These are phyloP conservation scores for Notolepis coatsorum DNA, from an alignment of 2,797 vertebrate genomes.

Conservation along the genomic window DNA sequence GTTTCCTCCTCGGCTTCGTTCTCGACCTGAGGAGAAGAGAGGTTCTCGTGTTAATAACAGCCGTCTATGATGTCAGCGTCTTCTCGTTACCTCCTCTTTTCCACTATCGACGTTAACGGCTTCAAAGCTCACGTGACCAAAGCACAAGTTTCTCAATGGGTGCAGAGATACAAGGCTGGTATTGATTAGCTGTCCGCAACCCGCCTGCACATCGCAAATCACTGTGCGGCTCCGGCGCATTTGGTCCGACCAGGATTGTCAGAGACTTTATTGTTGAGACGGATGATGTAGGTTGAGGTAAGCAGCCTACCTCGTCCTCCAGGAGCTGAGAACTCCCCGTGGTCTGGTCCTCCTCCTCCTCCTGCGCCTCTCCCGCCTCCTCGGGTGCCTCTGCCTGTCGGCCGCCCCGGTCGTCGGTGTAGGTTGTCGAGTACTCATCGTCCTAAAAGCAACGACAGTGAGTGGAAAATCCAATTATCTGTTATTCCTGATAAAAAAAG, in stretches of 20 bases:
- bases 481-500: conserved; percentile 5
- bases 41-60: conserved; percentile 10
- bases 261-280: neutral
- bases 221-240: neutral
- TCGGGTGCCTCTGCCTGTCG: conserved; percentile 64
- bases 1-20: conserved; percentile 83
- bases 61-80: neutral
- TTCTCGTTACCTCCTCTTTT: neutral
- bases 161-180: neutral
- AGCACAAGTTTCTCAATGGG: neutral
- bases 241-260: neutral
- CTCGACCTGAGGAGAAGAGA: conserved; percentile 81
- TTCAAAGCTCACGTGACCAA: neutral
- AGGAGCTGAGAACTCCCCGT: conserved; percentile 74
- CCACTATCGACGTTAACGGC: neutral
- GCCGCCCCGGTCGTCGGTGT: conserved; percentile 66
- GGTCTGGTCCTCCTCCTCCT: conserved; percentile 77
- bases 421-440: conserved; percentile 87
- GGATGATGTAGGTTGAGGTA: neutral
- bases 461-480: conserved; percentile 14
- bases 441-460: conserved; percentile 73
- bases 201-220: neutral
- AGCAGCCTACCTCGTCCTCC: conserved; percentile 86
- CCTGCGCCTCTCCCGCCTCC: conserved; percentile 66
- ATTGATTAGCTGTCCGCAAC: neutral